Evolutionary conservation across 2,888 invertebrate genomes (phyloP).

Genomic region (Diarsia brunnea): DNA sequence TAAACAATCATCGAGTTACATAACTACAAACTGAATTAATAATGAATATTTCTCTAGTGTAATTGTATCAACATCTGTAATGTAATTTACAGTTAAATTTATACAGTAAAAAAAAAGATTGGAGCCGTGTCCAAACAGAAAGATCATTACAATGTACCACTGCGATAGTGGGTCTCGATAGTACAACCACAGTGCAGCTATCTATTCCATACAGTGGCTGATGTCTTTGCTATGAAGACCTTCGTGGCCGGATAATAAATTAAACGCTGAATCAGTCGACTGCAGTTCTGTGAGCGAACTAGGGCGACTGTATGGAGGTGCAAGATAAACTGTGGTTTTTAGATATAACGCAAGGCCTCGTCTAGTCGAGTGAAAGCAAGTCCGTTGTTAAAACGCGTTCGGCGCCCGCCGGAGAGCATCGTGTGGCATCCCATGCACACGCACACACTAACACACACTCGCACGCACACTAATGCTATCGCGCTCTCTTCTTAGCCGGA

Average conservation of each 20-base stretch:
- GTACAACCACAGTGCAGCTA: constrained; percentile 58
- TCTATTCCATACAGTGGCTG: constrained; percentile 47
- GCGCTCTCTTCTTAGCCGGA: constrained; percentile 84
- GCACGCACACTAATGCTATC: constrained; percentile 75
- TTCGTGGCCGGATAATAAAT: constrained; percentile 40
- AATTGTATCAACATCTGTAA: constrained; percentile 69
- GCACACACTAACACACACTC: constrained; percentile 66
- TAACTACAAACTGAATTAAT: constrained; percentile 70
- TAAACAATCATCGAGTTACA: constrained; percentile 79
- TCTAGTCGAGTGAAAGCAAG: constrained; percentile 67
- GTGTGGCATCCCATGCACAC: constrained; percentile 55
- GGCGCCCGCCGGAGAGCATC: constrained; percentile 57
- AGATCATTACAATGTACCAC: constrained; percentile 70
- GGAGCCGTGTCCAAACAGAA: constrained; percentile 68
- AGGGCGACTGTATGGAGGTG: constrained; percentile 42
- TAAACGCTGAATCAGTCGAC: constrained; percentile 26
- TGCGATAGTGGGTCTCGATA: constrained; percentile 63
- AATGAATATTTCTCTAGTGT: constrained; percentile 61
- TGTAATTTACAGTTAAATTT: constrained; percentile 70
- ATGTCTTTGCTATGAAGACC: constrained; percentile 10
- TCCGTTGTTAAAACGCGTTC: constrained; percentile 66
- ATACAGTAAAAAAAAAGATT: constrained; percentile 72
- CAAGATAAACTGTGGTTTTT: constrained; percentile 37
- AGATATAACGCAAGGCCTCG: constrained; percentile 72
- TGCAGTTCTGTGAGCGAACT: constrained; percentile 2